Evolutionary conservation across 2,797 vertebrate species (phyloP).

Genomic region (Cuniculus paca): DNA sequence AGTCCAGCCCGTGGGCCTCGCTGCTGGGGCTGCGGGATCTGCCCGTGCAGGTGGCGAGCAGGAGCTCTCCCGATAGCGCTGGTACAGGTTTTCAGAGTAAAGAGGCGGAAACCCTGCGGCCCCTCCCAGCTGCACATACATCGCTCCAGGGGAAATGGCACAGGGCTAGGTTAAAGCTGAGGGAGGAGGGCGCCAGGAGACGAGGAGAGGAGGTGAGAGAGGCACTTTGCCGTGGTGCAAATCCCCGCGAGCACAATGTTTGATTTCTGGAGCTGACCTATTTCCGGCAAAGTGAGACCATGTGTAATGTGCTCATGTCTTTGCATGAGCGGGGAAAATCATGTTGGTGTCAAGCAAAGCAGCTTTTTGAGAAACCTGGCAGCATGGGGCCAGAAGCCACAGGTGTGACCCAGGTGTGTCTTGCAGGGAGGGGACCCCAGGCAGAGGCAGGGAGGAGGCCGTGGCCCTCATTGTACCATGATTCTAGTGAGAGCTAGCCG

Average conservation of each 20-base stretch:
- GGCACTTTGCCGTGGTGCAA: background rate
- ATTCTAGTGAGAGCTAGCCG: background rate
- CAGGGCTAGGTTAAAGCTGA: background rate
- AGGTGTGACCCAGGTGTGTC: background rate
- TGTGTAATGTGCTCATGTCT: fast-evolving
- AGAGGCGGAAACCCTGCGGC: background rate
- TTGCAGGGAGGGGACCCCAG: background rate
- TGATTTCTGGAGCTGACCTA: background rate
- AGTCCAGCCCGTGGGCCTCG: background rate
- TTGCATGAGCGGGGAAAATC: background rate
- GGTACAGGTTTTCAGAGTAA: background rate
- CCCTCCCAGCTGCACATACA: background rate
- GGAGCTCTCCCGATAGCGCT: too few relatives aligned
- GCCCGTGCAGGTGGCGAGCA: background rate
- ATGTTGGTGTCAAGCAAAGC: background rate
- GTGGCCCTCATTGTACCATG: background rate
- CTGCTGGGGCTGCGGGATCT: background rate
- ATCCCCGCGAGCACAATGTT: background rate
- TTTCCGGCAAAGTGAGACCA: background rate
- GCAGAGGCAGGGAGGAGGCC: background rate
- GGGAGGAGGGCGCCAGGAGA: too few relatives aligned
- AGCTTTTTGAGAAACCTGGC: background rate
- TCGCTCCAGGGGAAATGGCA: background rate
- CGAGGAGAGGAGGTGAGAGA: background rate
- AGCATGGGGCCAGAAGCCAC: background rate